Evolutionary conservation across 1,140 invertebrate species (phyloP).

Genomic region (Microplitis demolitor): DNA sequence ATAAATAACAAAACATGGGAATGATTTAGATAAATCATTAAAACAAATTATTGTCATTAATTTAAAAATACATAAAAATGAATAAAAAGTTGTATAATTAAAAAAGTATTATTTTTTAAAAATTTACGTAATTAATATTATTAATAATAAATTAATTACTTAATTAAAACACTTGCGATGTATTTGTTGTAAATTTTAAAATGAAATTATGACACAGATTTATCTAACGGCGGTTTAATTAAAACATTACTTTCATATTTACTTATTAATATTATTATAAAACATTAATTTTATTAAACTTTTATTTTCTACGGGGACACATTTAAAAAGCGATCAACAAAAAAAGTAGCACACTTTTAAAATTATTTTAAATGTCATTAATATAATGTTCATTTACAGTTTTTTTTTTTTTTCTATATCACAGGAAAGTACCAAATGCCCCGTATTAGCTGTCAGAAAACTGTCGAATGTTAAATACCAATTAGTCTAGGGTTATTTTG

Average conservation of each 20-base stretch:
- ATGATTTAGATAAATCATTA: neutral
- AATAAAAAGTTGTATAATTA: no score
- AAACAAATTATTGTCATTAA: neutral
- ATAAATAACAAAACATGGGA: neutral
- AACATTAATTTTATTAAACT: neutral
- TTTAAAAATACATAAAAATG: no score
- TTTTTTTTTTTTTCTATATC: slow-evolving; percentile 25
- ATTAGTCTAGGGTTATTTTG: slow-evolving; percentile 8
- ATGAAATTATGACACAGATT: no score
- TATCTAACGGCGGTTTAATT: no score
- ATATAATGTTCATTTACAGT: neutral
- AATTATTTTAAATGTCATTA: neutral
- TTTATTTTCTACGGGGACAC: slow-evolving; percentile 5
- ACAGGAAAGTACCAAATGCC: slow-evolving; percentile 35
- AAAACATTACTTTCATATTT: no score
- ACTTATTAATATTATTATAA: neutral
- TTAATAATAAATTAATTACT: no score
- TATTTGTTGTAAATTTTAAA: no score
- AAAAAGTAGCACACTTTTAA: neutral
- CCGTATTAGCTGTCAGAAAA: slow-evolving; percentile 12
- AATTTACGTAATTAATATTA: no score
- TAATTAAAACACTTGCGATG: no score
- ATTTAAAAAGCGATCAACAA: neutral
- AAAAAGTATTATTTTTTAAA: no score
- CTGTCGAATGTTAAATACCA: neutral